Evolutionary conservation across 2,113 vertebrate genomes (phyloP), one percentile per base, ranked within the genome.

Genomic region (Otolemur garnettii): DNA sequence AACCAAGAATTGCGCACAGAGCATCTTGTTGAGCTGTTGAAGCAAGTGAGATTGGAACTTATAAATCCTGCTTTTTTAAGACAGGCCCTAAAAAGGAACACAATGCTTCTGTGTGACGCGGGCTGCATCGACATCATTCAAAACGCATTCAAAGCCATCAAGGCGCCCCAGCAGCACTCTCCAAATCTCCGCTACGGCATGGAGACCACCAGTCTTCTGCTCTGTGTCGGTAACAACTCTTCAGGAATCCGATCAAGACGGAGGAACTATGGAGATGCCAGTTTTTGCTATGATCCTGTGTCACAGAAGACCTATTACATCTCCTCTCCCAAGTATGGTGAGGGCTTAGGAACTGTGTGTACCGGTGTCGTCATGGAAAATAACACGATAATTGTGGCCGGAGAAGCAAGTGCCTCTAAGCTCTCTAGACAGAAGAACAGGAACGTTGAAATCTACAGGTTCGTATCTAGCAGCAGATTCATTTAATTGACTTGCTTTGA

Each of bases 381-480:
- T 93, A 99, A 99, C 95, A 97, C 99, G 10, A 98, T 99, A 38
- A 98, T 99, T 83, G 99, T 99, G 96, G 99, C 99, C 68, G 99
- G 99, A 69, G 99, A 99, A 97, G 99, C 99, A 42, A 99, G 99
- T 1, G 98, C 98, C 0, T 96, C 98, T 72, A 99, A 98, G 97
- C 98, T 99, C 98, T 98, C 99, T 69, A 99, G 99, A 68, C 99
- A 99, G 97, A 99, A 98, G 98, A 98, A 98, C 75, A 99, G 98
- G 96, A 98, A 98, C 50, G 98, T 99, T 85, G 99, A 99, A 97
- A 99, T 99, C 97, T 99, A 98, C 98, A 99, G 99, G 99, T 99
- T 96, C 88, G 99, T 98, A 98, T 87, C 82, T n/a, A n/a, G 50
- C 74, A 42, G 11, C 14, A 28, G 24, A 30, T 80, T 26, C 64